Conservation (phyloP, 2,888 invertebrate species). For the Acrobasis consociella region DNA sequence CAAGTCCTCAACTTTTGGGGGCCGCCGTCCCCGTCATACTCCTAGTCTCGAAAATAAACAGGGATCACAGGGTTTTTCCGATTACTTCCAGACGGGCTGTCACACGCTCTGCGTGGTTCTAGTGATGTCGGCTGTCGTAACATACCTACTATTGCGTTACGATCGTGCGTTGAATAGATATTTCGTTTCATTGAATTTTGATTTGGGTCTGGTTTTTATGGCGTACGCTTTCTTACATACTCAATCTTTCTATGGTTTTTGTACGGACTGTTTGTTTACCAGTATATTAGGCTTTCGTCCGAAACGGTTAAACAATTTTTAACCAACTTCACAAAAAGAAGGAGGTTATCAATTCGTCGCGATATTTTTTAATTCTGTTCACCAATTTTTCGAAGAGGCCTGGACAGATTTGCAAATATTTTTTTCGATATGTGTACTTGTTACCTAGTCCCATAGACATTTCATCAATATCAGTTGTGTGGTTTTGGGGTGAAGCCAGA, state of each 20-base stretch:
- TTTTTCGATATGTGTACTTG: too few relatives aligned
- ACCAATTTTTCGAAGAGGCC: too few relatives aligned
- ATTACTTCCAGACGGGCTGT: slow-evolving; percentile 54
- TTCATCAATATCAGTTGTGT: too few relatives aligned
- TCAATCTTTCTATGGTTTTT: not conserved
- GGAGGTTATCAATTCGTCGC: too few relatives aligned
- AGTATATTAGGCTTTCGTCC: too few relatives aligned
- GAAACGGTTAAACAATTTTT: too few relatives aligned
- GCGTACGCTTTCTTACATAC: slow-evolving; percentile 9
- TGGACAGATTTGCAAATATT: too few relatives aligned
- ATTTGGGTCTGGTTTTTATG: slow-evolving; percentile 15
- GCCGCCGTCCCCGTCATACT: slow-evolving; percentile 41
- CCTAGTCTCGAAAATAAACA: slow-evolving; percentile 54
- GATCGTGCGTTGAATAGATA: slow-evolving; percentile 10
- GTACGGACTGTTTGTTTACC: too few relatives aligned
- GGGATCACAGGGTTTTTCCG: slow-evolving; percentile 53
- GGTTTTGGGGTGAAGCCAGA: too few relatives aligned
- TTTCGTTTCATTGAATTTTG: slow-evolving; percentile 14
- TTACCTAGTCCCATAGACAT: too few relatives aligned
- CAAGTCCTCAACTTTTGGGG: slow-evolving; percentile 57
- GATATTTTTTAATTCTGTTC: too few relatives aligned
- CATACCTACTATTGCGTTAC: slow-evolving; percentile 12
- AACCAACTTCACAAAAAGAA: too few relatives aligned
- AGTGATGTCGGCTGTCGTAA: slow-evolving; percentile 20
- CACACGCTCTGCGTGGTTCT: slow-evolving; percentile 36